Evolutionary conservation across 2,113 vertebrate genomes (phyloP), one percentile per base, ranked within the genome.

Genomic region (Psilopsiagon aymara): DNA sequence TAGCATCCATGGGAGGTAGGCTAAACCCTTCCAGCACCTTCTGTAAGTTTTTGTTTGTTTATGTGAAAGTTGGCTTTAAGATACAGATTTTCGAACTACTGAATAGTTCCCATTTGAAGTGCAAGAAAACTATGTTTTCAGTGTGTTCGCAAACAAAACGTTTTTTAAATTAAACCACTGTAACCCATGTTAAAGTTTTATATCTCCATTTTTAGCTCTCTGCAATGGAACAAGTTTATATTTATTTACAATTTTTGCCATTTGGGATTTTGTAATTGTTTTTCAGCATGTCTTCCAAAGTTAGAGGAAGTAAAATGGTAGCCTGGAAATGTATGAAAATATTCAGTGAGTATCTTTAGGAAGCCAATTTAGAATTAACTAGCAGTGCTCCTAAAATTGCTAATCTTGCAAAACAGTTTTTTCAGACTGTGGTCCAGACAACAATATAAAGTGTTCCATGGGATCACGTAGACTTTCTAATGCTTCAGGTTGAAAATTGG

Each of bases 391-490:
- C 43, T 39, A 35, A 49, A 92, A 83, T 80, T 25, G 18, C 21
- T 73, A 13, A 29, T 69, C 27, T 74, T 86, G 15, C 12, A 62
- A 41, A 69, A 3, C 5, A 21, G 6, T 24, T 2, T 52, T 77
- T 75, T 81, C 18, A 35, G 43, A 52, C 7, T 11, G n/a, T 31
- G 20, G 4, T 35, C 27, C 8, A 20, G 17, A 55, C 2, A 13
- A 7, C 1, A 23, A 10, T 5, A 39, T 39, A 49, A 13, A 20
- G 16, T n/a, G 11, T 69, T 75, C 33, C 8, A 3, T 44, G 52
- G 52, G 55, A 44, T 62, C 27, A 2, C 0, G 0, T 16, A 25
- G 33, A 10, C 24, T 71, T 82, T 80, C 8, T 11, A 17, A 63
- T 2, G 7, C 13, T 74, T 78, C 75, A n/a, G 31, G 14, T 67